Conservation (phyloP, 2,797 vertebrate species). For the Typhlichthys subterraneus region DNA sequence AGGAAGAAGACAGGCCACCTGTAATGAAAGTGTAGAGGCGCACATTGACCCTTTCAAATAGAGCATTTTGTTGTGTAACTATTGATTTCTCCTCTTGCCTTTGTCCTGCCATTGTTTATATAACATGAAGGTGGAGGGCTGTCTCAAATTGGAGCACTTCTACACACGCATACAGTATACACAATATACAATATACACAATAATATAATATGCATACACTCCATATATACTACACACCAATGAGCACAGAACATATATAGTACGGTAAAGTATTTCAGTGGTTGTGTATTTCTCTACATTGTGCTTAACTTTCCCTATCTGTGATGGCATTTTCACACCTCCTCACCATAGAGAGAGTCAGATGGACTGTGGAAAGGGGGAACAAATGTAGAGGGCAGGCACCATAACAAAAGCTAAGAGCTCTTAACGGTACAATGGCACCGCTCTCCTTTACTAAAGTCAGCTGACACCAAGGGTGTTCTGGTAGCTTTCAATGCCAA, state of each 20-base stretch:
- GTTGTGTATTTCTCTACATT: background rate
- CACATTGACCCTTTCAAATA: conserved; percentile 78
- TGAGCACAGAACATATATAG: background rate
- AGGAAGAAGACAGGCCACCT: conserved; percentile 47
- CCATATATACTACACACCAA: conserved; percentile 1
- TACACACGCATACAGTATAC: conserved; percentile 22
- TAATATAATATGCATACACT: background rate
- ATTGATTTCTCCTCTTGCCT: conserved; percentile 77
- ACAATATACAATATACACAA: background rate
- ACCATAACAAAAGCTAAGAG: conserved; percentile 77
- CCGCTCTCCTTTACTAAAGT: conserved; percentile 66
- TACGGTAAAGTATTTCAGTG: background rate
- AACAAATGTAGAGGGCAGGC: conserved; percentile 59
- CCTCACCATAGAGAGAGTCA: conserved; percentile 37
- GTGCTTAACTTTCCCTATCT: conserved; percentile 26
- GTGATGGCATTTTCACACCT: conserved; percentile 77
- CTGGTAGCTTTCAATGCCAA: conserved; percentile 62
- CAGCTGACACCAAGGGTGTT: conserved; percentile 73
- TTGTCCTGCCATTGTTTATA: conserved; percentile 66
- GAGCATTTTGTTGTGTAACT: conserved; percentile 77
- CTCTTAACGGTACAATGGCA: conserved; percentile 73
- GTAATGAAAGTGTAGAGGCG: conserved; percentile 70
- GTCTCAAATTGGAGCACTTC: conserved; percentile 76
- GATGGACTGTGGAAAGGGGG: conserved; percentile 48
- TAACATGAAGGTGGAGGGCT: conserved; percentile 72